Base-by-base conservation (phyloP, 2,113 vertebrate species). In the Pterocles burchelli region DNA sequence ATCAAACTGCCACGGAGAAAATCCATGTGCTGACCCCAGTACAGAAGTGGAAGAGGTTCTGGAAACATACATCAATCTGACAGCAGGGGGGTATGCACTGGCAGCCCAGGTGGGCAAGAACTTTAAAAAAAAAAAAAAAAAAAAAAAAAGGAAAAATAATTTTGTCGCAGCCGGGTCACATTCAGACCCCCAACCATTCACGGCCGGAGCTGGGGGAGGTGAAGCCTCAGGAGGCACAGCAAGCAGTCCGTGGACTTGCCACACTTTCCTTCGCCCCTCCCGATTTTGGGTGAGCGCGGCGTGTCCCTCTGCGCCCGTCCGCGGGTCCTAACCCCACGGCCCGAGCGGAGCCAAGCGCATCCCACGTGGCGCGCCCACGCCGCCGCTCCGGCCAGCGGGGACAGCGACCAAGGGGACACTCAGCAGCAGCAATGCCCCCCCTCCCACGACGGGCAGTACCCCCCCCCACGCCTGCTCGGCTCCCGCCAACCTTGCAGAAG, bases 391-490 rank as follows among this genome's bases (percentile, higher is more conserved):
- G 46, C 82, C 94, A 61, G 75, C 84, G 73, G 57, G 34, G 33
- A 21, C 31, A 6, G 45, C 57, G 8, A 13, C 38, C 3, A 6
- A 28, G 11, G 76, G 80, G 10, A 77, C 65, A 38, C 51, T 68
- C 22, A 84, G 83, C 34, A 54, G 31, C 36, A 45, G 54, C 78
- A 9, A 17, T 63, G n/a, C 74, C 66, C 70, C 71, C 71, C 52
- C 57, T 59, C 68, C 58, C 38, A 41, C 38, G 73, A 68, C 68
- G 31, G n/a, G n/a, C n/a, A 8, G 76, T 36, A 25, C 73, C 34
- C 59, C 65, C 88, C 92, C 28, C 88, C 80, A 80, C 97, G 96
- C 94, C 97, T 95, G 89, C 96, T 91, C 13, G 82, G 92, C 85
- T 95, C 93, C 94, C 95, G 70, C 90, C 72, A 91, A 76, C 41